Conservation (phyloP, 1,140 invertebrate genomes). For the Amyelois transitella region DNA sequence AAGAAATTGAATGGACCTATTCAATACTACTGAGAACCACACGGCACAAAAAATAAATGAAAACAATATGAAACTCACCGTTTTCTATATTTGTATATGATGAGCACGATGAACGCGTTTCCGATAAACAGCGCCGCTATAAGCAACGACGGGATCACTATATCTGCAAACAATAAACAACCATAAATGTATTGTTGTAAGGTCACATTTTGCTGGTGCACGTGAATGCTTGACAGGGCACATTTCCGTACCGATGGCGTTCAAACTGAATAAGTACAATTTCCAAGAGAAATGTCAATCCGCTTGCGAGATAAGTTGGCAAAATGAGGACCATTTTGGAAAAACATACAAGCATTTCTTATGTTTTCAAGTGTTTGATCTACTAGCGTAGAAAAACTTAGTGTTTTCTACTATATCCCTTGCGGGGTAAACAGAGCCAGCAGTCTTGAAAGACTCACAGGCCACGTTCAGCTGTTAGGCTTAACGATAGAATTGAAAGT, state of each 20-base stretch:
- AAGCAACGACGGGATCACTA: conserved; percentile 77
- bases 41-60: neutral
- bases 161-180: conserved; percentile 60
- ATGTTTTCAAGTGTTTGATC: too few relatives aligned
- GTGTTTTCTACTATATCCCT: too few relatives aligned
- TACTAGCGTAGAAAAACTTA: too few relatives aligned
- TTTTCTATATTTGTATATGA: conserved; percentile 81
- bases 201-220: neutral
- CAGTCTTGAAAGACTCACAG: too few relatives aligned
- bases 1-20: too few relatives aligned
- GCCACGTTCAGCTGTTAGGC: too few relatives aligned
- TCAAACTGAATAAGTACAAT: neutral
- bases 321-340: too few relatives aligned
- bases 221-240: neutral
- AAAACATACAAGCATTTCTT: too few relatives aligned
- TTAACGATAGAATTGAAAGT: too few relatives aligned
- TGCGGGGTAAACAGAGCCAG: too few relatives aligned
- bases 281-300: neutral
- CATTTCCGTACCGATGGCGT: neutral
- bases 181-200: neutral
- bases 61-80: conserved; percentile 62
- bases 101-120: conserved; percentile 79
- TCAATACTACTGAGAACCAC: too few relatives aligned
- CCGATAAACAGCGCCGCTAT: conserved; percentile 79
- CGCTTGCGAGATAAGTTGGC: too few relatives aligned